Evolutionary conservation across 2,797 vertebrate species (phyloP).

Genomic region (Margarornis squamiger): DNA sequence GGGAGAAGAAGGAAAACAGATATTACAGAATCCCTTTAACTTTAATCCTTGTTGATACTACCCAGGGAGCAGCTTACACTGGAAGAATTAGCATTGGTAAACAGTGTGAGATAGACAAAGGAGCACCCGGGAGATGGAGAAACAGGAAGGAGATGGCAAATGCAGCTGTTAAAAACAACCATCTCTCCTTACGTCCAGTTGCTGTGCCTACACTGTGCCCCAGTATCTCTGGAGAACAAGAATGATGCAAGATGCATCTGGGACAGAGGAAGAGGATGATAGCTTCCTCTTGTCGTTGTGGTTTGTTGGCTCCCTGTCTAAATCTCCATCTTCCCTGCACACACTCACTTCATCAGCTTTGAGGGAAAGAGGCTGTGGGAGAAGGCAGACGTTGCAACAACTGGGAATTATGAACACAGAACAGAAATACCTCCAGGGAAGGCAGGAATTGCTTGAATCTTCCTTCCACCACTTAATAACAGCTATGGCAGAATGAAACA

Average conservation of each 20-base stretch:
- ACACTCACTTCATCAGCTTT: neutral
- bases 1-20: neutral
- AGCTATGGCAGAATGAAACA: neutral
- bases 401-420: neutral
- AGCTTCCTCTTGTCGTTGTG: neutral
- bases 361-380: neutral
- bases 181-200: neutral
- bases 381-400: neutral
- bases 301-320: neutral
- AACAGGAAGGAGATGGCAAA: neutral
- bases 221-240: neutral
- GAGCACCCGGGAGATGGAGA: neutral
- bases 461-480: neutral
- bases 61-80: neutral
- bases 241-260: neutral
- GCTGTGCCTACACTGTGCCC: neutral
- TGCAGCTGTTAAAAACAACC: neutral
- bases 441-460: neutral
- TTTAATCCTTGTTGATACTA: constrained; percentile 2
- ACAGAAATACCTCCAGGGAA: neutral
- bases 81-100: constrained; percentile 11
- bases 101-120: neutral
- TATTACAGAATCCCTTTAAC: neutral
- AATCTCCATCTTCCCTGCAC: neutral
- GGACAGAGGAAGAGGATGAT: neutral